Conservation (phyloP, 2,797 vertebrate species). For the Pipistrellus nathusii region DNA sequence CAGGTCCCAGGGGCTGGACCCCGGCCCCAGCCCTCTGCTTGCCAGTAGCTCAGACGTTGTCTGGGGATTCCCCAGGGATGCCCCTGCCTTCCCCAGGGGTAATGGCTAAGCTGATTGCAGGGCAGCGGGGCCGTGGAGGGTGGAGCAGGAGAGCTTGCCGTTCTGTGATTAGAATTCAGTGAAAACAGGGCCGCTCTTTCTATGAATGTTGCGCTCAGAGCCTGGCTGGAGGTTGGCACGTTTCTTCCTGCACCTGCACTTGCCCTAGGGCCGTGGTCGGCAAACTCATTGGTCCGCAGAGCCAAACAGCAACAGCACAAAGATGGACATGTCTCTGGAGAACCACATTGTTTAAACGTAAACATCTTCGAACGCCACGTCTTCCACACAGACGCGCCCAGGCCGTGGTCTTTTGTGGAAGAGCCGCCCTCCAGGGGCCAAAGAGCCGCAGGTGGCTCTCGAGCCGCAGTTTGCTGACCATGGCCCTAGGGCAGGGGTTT, state of each 20-base stretch:
- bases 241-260: not conserved
- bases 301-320: no score
- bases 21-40: not conserved
- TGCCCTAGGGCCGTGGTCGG: no score
- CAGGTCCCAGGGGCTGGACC: not conserved
- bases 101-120: not conserved
- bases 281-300: no score
- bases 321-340: no score
- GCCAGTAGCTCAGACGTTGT: not conserved
- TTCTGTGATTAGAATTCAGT: not conserved
- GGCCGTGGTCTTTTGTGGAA: no score
- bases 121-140: not conserved
- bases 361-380: no score
- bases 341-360: no score
- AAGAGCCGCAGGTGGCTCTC: no score
- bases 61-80: not conserved
- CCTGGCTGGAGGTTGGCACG: fast-evolving
- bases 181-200: not conserved
- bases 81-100: not conserved
- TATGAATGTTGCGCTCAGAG: not conserved
- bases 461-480: no score
- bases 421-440: no score
- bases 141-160: not conserved
- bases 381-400: no score
- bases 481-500: not conserved